A percentile compares a stretch with the other conserved stretches of the same genome.
Conservation (phyloP, 2,113 vertebrate genomes). For the Vireo altiloquus region DNA sequence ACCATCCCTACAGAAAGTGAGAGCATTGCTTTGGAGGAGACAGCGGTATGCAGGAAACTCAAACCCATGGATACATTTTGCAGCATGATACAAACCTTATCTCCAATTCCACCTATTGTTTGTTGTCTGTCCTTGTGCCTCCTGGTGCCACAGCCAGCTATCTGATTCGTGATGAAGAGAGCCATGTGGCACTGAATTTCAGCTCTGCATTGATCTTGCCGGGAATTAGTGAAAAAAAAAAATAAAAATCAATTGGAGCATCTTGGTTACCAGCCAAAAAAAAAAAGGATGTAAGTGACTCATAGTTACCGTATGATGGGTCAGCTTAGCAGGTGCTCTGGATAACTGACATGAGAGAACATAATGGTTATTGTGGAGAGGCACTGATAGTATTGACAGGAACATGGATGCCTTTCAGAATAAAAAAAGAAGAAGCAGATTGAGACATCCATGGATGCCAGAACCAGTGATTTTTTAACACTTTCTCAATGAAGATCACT, state of each 20-base stretch:
- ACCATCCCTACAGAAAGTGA: neutral
- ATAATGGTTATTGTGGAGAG: constrained; percentile 21
- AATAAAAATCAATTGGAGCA: neutral
- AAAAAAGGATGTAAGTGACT: neutral
- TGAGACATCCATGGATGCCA: neutral
- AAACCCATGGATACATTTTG: neutral
- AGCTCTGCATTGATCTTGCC: constrained; percentile 28
- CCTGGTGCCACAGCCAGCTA: neutral
- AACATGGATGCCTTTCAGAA: neutral
- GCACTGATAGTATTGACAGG: constrained; percentile 33
- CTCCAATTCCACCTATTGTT: neutral
- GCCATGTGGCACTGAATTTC: neutral
- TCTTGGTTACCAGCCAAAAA: constrained; percentile 9
- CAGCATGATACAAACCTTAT: neutral
- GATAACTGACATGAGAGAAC: neutral
- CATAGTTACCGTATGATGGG: neutral
- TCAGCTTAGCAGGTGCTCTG: constrained; percentile 12
- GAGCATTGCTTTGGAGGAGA: neutral
- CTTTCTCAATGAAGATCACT: neutral
- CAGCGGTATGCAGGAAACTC: neutral
- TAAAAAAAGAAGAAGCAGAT: neutral
- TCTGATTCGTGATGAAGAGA: constrained; percentile 34
- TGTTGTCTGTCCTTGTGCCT: neutral
- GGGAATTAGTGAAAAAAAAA: constrained; percentile 4
- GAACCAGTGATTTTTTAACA: neutral